Percentiles rank a stretch among this genome's conserved stretches.
Conservation (phyloP, 2,113 vertebrate genomes). For the Daphoenositta chrysoptera region DNA sequence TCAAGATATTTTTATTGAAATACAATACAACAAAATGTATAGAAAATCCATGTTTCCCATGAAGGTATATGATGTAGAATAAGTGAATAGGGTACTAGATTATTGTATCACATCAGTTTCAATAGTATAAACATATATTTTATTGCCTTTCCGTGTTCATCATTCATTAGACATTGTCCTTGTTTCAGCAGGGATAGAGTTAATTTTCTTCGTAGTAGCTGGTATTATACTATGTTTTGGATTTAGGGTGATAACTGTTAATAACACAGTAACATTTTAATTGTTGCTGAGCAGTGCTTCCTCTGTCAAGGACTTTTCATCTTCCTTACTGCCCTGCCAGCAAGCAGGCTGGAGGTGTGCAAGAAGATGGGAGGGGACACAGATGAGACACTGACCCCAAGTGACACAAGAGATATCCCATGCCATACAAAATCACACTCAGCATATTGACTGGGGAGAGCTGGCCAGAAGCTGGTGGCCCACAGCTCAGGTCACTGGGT, state of each 20-base stretch:
- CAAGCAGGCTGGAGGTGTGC: neutral
- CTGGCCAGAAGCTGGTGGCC: neutral
- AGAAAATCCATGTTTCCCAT: neutral
- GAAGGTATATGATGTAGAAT: neutral
- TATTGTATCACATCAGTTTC: neutral
- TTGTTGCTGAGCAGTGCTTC: neutral
- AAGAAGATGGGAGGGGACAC: neutral
- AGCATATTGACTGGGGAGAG: neutral
- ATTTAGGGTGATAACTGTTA: neutral
- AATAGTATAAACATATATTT: neutral
- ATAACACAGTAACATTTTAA: neutral
- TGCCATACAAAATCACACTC: neutral
- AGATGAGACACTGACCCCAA: neutral
- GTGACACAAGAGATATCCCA: neutral
- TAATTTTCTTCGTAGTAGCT: neutral
- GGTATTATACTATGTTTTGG: neutral
- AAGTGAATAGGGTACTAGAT: neutral
- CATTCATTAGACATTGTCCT: neutral
- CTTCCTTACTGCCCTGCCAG: neutral
- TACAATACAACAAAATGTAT: neutral
- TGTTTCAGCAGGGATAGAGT: neutral
- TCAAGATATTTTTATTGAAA: neutral
- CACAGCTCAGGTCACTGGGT: neutral
- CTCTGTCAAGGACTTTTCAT: neutral
- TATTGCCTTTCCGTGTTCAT: neutral